These are phyloP conservation scores for Invenusta paracnida DNA, from an alignment of 2,888 invertebrate genomes.

Conservation along the genomic window DNA sequence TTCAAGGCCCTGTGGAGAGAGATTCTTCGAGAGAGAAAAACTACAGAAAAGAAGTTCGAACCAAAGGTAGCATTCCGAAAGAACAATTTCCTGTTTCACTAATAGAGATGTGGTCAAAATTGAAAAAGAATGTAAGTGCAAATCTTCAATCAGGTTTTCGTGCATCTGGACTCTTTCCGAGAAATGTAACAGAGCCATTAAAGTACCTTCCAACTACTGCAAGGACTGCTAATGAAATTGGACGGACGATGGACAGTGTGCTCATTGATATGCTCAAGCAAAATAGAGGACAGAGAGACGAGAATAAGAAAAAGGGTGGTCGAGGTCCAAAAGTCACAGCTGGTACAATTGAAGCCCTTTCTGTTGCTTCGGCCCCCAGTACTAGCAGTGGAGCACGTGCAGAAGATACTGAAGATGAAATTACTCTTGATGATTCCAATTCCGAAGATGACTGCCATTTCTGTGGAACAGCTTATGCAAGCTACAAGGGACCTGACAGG, in stretches of 20 bases:
- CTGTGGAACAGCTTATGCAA: slow-evolving; percentile 26
- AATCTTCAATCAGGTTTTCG: slow-evolving; percentile 29
- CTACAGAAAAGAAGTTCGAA: not conserved
- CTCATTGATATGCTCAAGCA: not conserved
- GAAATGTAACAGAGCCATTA: not conserved
- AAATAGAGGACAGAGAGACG: slow-evolving; percentile 12
- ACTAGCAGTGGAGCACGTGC: not conserved
- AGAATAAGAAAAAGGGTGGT: slow-evolving; percentile 16
- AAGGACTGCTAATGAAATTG: not conserved
- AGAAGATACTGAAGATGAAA: not conserved
- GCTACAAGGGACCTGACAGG: slow-evolving; percentile 21
- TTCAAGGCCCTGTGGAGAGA: not conserved
- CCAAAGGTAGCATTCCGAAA: not conserved
- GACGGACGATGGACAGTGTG: not conserved
- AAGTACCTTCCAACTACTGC: not conserved
- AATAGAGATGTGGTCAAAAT: slow-evolving; percentile 10
- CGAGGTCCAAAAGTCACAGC: slow-evolving; percentile 23
- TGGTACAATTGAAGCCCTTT: slow-evolving; percentile 10
- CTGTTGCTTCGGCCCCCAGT: not conserved
- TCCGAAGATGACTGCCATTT: slow-evolving; percentile 6
- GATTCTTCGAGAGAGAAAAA: not conserved
- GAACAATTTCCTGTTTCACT: slow-evolving; percentile 23
- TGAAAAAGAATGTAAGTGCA: slow-evolving; percentile 25
- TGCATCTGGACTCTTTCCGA: slow-evolving; percentile 13
- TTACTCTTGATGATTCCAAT: not conserved